Evolutionary conservation across 2,797 vertebrate species (phyloP), one percentile per base, ranked within the genome.

Genomic region (Sebastes nivosus): DNA sequence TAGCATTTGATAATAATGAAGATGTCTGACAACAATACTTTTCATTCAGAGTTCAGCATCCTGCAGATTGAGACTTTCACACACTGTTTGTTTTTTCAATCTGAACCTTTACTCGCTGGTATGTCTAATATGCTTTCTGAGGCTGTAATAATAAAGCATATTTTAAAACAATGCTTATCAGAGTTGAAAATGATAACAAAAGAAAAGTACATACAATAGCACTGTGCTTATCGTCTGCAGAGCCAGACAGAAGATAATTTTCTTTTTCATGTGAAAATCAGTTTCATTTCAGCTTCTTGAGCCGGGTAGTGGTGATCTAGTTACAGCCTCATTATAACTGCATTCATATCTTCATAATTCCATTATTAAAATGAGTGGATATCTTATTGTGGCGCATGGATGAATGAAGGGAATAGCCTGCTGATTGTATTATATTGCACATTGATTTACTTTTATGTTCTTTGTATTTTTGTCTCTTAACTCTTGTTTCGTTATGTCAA

Each of bases 141-240:
- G 24, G 25, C 60, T 46, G 36, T 16, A 5, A 30, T 25, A 76
- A 38, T 42, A 27, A 79, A 69, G 29, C 64, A 68, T 52, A 46
- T 60, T 74, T 82, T 59, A 27, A 81, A 67, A 75, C 52, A 67
- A 58, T 30, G 57, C 67, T 80, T 74, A 81, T 82, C 75, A 18
- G 13, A 63, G 64, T 54, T 42, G 18, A 61, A 61, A 27, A 12
- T 2, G 59, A 79, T 46, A 75, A 81, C 25, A 71, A 25, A 68
- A 63, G 42, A 76, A 71, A 67, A 67, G 59, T 42, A 9, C 50
- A 29, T 4, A 46, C 32, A 58, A 16, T 6, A n/a, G 55, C 46
- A 8, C 24, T 4, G 36, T 2, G 2, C 32, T 82, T 77, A 82
- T 80, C 24, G 4, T 71, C 52, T 42, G 6, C 29, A 59, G 22